A percentile compares a stretch with the other conserved stretches of the same genome.
Conservation (phyloP, 2,797 vertebrate species). For the Menidia menidia region DNA sequence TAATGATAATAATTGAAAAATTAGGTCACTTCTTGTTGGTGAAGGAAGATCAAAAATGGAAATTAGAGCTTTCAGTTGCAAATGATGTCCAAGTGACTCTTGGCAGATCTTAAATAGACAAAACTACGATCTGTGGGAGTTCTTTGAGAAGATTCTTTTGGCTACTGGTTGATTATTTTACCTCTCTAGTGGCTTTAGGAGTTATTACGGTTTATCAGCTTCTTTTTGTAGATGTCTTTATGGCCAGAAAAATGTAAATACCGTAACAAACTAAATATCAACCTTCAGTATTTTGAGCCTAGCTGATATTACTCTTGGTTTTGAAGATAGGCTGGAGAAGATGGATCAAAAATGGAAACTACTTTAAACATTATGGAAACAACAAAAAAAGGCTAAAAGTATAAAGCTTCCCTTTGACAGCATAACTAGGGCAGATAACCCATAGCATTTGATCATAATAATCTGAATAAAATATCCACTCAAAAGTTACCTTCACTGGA, state of each 20-base stretch:
- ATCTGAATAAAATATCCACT: no score
- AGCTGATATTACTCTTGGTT: not conserved
- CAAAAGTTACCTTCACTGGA: not conserved
- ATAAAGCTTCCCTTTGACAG: no score
- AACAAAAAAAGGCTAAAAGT: not conserved
- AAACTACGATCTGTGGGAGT: conserved; percentile 11
- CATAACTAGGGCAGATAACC: no score
- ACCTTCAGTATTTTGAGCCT: not conserved
- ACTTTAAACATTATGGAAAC: conserved; percentile 18
- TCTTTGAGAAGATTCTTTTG: not conserved
- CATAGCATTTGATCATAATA: no score
- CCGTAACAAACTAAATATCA: not conserved
- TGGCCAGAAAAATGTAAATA: not conserved
- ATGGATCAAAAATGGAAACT: conserved; percentile 5
- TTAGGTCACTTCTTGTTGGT: conserved; percentile 49
- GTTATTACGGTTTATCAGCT: no score
- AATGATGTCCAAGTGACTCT: conserved; percentile 47
- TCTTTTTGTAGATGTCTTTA: not conserved
- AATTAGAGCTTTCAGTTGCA: conserved; percentile 46
- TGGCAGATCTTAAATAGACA: conserved; percentile 39
- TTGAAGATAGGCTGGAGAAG: conserved; percentile 1
- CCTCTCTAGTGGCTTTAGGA: not conserved
- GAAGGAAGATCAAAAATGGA: conserved; percentile 57
- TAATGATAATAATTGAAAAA: conserved; percentile 47
- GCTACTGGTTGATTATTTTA: not conserved